phyloP scores from a whole-genome alignment of 1,140 invertebrate genomes.

The Cyclargus thomasi region DNA sequence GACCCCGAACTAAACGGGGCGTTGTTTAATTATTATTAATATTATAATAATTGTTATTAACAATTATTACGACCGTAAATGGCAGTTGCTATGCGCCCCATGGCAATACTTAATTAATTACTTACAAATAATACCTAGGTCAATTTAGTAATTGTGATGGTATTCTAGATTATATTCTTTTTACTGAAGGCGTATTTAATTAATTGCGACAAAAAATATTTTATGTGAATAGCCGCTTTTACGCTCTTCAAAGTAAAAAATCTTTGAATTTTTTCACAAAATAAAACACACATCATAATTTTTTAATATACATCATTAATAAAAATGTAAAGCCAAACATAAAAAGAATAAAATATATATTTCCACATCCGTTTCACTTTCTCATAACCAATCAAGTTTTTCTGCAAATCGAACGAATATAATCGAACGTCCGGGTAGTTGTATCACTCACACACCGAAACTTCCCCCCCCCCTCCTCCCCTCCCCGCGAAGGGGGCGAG shows the following conservation, averaged over 20 bases:
- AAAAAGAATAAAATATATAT: no score
- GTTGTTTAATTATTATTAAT: background rate
- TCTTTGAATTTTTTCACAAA: no score
- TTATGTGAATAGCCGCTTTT: background rate
- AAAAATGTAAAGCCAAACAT: no score
- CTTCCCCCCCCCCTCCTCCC: slow-evolving; percentile 11
- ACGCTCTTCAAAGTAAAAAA: no score
- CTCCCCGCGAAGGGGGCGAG: slow-evolving; percentile 19
- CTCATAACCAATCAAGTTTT: background rate
- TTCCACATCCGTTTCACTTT: background rate
- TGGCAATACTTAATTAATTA: slow-evolving; percentile 1
- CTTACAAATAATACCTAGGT: background rate
- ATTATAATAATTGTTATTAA: slow-evolving; percentile 4
- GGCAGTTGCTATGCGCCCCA: background rate
- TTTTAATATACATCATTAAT: no score
- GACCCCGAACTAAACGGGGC: background rate
- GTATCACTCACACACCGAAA: slow-evolving; percentile 32
- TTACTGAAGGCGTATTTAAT: background rate
- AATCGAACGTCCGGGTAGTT: slow-evolving; percentile 34
- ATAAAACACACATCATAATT: no score
- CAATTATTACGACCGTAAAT: background rate
- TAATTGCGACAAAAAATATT: background rate
- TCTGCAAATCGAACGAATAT: slow-evolving; percentile 15
- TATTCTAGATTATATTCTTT: background rate
- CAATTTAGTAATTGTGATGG: background rate